These are phyloP conservation scores for Ctenosaura bakeri DNA, from an alignment of 2,797 vertebrate species.

Conservation along the genomic window DNA sequence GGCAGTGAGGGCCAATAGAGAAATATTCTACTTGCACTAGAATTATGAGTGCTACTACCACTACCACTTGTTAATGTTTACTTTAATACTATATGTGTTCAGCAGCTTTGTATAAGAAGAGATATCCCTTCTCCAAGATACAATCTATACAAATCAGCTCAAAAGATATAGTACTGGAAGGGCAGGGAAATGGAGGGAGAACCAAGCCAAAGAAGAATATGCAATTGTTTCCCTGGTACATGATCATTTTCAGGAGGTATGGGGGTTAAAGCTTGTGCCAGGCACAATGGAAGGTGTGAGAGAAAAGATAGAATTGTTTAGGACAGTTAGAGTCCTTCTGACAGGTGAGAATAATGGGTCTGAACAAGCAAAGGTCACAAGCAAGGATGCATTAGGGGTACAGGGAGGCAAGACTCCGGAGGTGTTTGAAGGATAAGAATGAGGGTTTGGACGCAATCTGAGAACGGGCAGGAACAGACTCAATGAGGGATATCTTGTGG, in stretches of 20 bases:
- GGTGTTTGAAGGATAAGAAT: no score
- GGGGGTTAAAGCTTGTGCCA: neutral
- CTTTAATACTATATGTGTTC: neutral
- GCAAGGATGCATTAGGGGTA: no score
- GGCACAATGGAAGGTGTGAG: no score
- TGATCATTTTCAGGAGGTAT: neutral
- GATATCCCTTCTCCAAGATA: neutral
- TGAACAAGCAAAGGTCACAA: no score
- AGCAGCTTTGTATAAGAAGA: neutral
- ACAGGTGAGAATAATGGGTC: no score
- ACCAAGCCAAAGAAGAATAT: neutral
- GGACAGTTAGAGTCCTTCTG: no score
- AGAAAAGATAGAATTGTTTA: no score
- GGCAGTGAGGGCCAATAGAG: no score
- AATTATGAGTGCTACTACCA: neutral
- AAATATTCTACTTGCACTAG: neutral
- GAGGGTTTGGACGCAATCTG: neutral
- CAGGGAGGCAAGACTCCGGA: no score
- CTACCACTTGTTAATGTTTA: neutral
- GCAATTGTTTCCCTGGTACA: neutral
- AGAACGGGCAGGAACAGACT: neutral
- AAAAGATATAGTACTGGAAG: neutral
- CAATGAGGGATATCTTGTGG: neutral
- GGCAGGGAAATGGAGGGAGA: neutral
- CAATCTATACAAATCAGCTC: neutral